Percentiles rank a stretch among this genome's conserved stretches.
phyloP scores from a whole-genome alignment of 2,797 vertebrate species.

The Schizopygopsis malacanthus region DNA sequence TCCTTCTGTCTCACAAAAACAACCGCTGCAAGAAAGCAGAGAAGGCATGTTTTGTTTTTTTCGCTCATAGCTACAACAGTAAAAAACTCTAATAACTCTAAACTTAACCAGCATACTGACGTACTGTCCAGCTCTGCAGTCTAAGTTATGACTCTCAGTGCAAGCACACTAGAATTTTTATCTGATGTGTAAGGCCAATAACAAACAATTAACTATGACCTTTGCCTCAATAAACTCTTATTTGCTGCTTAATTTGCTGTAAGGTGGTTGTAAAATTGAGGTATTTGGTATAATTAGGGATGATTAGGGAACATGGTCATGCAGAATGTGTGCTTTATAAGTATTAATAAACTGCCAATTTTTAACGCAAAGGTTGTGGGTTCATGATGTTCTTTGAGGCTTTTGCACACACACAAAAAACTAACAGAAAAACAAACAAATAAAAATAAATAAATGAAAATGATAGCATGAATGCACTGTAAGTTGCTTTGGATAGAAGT shows the following conservation, averaged over 20 bases:
- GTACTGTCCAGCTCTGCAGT: slow-evolving; percentile 2
- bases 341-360: not conserved
- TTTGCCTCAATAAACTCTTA: not conserved
- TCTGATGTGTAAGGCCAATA: not conserved
- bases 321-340: not conserved
- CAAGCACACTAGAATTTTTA: not conserved
- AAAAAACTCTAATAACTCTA: not conserved
- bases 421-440: no score
- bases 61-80: not conserved
- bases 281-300: not conserved
- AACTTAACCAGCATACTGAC: slow-evolving; percentile 18
- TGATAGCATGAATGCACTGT: no score
- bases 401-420: no score
- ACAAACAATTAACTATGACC: not conserved
- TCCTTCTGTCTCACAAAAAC: not conserved
- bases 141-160: slow-evolving; percentile 21
- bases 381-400: no score
- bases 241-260: not conserved
- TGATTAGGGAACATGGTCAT: not conserved
- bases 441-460: no score
- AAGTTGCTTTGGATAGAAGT: no score
- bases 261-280: not conserved
- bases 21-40: not conserved
- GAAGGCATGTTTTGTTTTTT: not conserved
- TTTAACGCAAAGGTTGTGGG: no score